Percentiles rank a stretch among this genome's conserved stretches.
Evolutionary conservation across 2,888 invertebrate species (phyloP).

Genomic region (Caenorhabditis sp.): DNA sequence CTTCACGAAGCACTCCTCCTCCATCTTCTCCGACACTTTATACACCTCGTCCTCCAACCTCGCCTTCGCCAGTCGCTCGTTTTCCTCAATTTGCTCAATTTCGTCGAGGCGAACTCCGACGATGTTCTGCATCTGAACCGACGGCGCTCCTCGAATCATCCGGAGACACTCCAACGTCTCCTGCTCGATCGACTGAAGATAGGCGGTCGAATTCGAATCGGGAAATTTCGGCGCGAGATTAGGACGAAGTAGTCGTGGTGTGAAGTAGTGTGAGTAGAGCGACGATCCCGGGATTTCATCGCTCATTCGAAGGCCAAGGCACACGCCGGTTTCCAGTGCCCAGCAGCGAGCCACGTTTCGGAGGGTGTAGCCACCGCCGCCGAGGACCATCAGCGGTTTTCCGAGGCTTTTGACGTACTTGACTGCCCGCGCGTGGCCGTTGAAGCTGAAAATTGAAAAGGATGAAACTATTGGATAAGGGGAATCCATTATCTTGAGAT

Average conservation of each 20-base stretch:
- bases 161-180: constrained; percentile 51
- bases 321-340: constrained; percentile 97
- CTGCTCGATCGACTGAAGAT: constrained; percentile 17
- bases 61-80: constrained; percentile 9
- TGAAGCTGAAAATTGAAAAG: constrained; percentile 73
- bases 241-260: constrained; percentile 39
- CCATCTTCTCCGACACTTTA: constrained; percentile 38
- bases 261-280: constrained; percentile 60
- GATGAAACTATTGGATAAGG: too few species aligned
- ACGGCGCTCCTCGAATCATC: constrained; percentile 87
- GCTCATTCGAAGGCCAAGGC: constrained; percentile 94
- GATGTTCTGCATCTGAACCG: constrained; percentile 92
- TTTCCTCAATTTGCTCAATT: constrained; percentile 51
- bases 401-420: constrained; percentile 94
- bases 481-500: too few species aligned
- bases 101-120: constrained; percentile 58
- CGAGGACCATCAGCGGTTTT: constrained; percentile 93
- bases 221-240: background rate
- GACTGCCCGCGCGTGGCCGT: constrained; percentile 89
- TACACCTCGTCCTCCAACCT: constrained; percentile 26
- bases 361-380: constrained; percentile 92
- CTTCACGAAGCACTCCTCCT: constrained; percentile 39
- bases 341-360: constrained; percentile 99
- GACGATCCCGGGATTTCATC: constrained; percentile 90
- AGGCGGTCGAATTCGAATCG: constrained; percentile 33